Conservation (phyloP, 2,797 vertebrate species). For the Gephyroberyx darwinii region DNA sequence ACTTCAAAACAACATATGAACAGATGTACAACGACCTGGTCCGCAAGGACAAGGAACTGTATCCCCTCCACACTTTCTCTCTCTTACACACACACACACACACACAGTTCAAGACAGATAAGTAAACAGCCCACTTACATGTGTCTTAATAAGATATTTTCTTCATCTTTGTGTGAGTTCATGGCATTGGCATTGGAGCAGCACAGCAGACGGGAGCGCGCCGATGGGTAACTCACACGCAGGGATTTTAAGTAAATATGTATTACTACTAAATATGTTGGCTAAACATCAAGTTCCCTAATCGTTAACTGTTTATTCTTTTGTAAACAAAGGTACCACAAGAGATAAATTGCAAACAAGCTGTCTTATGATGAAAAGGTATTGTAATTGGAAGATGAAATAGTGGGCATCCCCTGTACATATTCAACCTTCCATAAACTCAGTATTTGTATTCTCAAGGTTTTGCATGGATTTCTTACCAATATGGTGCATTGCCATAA, state of each 20-base stretch:
- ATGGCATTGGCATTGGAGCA: conserved; percentile 17
- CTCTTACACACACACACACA: conserved; percentile 25
- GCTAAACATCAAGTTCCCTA: neutral
- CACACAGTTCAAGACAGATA: conserved; percentile 26
- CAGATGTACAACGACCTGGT: conserved; percentile 99
- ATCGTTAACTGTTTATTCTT: neutral
- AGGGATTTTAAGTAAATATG: conserved; percentile 30
- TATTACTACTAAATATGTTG: conserved; percentile 18
- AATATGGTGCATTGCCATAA: no score
- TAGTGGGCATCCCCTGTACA: neutral
- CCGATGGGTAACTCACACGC: conserved; percentile 44
- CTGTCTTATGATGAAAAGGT: neutral
- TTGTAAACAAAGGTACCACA: neutral
- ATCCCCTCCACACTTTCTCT: conserved; percentile 84
- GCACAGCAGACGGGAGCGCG: conserved; percentile 28
- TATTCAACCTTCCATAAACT: neutral
- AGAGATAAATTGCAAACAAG: neutral
- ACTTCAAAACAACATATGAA: conserved; percentile 99
- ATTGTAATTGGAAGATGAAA: neutral
- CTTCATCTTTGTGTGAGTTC: conserved; percentile 10
- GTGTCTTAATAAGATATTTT: conserved; percentile 2
- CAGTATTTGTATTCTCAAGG: neutral
- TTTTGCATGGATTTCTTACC: no score
- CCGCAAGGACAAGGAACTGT: conserved; percentile 99
- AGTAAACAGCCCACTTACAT: conserved; percentile 27